phyloP scores from a whole-genome alignment of 2,113 vertebrate species.

The Vidua macroura region DNA sequence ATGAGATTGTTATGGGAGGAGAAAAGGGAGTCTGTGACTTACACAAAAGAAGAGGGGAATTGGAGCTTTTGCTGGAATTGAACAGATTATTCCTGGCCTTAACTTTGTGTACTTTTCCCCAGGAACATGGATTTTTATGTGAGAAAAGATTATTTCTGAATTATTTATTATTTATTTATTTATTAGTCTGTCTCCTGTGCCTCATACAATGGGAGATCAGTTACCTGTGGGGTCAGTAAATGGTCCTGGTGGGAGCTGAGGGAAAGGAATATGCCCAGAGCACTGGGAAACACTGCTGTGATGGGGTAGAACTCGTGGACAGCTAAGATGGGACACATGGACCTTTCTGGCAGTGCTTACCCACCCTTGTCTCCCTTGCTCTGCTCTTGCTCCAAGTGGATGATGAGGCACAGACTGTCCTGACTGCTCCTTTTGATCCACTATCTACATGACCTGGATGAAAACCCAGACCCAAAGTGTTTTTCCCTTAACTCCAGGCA shows the following conservation, averaged over 20 bases:
- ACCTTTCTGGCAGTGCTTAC: not conserved
- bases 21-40: slow-evolving; percentile 52
- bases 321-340: not conserved
- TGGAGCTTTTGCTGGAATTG: slow-evolving; percentile 48
- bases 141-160: slow-evolving; percentile 56
- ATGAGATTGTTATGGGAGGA: slow-evolving; percentile 66
- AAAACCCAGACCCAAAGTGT: not conserved
- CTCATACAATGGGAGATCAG: not conserved
- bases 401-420: not conserved
- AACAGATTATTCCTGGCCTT: slow-evolving; percentile 59
- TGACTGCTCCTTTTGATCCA: not conserved
- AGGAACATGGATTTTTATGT: slow-evolving; percentile 59
- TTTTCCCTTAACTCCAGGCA: slow-evolving; percentile 39
- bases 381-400: slow-evolving; percentile 18
- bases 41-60: slow-evolving; percentile 28
- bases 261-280: not conserved
- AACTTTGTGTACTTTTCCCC: slow-evolving; percentile 49
- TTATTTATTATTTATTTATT: slow-evolving; percentile 60
- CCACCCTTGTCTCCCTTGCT: not conserved
- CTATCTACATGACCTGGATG: slow-evolving; percentile 13
- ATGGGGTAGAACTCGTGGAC: not conserved
- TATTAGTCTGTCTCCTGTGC: not conserved
- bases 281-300: not conserved
- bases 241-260: not conserved
- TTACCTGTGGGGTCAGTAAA: slow-evolving; percentile 34